phyloP scores from a whole-genome alignment of 2,888 invertebrate species.

The Amblyjoppa fuscipennis region DNA sequence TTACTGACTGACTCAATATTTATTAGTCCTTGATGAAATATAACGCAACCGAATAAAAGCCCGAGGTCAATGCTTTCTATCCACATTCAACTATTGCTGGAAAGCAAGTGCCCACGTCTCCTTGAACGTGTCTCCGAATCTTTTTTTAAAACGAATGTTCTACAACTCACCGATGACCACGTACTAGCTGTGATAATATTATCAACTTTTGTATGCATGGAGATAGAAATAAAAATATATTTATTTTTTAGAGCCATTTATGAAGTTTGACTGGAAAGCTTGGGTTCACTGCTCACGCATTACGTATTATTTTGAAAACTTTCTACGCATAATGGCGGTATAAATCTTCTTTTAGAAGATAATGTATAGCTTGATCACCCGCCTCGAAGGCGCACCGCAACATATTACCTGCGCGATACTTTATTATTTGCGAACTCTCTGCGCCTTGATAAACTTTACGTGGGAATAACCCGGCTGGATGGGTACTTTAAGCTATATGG shows the following conservation, averaged over 20 bases:
- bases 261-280: not conserved
- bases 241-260: not conserved
- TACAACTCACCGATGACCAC: not conserved
- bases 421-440: slow-evolving; percentile 24
- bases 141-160: not conserved
- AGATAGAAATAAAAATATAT: not conserved
- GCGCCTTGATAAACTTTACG: slow-evolving; percentile 35
- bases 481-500: slow-evolving; percentile 52
- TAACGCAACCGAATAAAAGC: not conserved
- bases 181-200: not conserved
- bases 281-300: not conserved
- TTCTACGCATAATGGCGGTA: not conserved
- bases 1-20: not conserved
- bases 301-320: slow-evolving; percentile 21
- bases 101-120: not conserved
- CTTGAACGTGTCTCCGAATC: not conserved
- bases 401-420: not conserved
- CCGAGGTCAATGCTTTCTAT: not conserved
- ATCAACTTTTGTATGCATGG: not conserved
- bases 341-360: slow-evolving; percentile 30
- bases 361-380: slow-evolving; percentile 5
- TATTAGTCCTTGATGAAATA: not conserved
- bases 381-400: not conserved
- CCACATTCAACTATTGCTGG: not conserved
- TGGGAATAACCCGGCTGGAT: slow-evolving; percentile 1